These are phyloP conservation scores for Rhegmatorhina hoffmannsi DNA, from an alignment of 2,113 vertebrate genomes.

Conservation along the genomic window DNA sequence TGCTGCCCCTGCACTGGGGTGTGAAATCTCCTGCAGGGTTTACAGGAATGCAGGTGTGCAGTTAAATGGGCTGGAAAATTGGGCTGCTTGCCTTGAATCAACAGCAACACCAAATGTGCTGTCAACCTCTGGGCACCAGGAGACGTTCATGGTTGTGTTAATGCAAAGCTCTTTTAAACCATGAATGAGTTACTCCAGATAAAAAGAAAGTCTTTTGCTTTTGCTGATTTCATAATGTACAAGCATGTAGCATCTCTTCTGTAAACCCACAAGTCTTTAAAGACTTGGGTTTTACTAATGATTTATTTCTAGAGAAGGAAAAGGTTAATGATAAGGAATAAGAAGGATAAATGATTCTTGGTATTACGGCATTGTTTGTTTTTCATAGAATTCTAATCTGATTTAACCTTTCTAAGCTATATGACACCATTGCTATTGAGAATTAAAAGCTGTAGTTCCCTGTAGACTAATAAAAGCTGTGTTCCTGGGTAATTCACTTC, in stretches of 20 bases:
- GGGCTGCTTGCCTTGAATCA: background rate
- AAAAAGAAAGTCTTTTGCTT: background rate
- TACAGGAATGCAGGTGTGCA: background rate
- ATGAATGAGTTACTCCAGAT: background rate
- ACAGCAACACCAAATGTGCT: background rate
- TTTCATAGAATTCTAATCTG: background rate
- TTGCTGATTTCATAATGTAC: background rate
- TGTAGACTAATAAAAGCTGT: constrained; percentile 4
- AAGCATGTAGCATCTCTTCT: background rate
- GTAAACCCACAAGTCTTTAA: background rate
- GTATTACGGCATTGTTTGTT: background rate
- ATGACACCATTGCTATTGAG: background rate
- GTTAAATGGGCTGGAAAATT: background rate
- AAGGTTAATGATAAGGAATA: background rate
- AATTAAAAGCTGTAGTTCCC: constrained; percentile 3
- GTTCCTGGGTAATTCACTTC: constrained; percentile 53
- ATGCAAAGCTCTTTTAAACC: background rate
- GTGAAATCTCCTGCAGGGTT: background rate
- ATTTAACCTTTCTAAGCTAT: background rate
- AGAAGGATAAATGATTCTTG: background rate
- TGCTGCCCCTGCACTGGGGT: background rate
- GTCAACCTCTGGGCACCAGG: background rate
- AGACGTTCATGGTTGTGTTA: background rate
- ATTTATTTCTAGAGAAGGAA: background rate
- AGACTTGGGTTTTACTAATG: background rate